A percentile compares a stretch with the other conserved stretches of the same genome.
phyloP scores from a whole-genome alignment of 35 echinoderm and acorn worm genomes.

The Ophiothrix spiculata region DNA sequence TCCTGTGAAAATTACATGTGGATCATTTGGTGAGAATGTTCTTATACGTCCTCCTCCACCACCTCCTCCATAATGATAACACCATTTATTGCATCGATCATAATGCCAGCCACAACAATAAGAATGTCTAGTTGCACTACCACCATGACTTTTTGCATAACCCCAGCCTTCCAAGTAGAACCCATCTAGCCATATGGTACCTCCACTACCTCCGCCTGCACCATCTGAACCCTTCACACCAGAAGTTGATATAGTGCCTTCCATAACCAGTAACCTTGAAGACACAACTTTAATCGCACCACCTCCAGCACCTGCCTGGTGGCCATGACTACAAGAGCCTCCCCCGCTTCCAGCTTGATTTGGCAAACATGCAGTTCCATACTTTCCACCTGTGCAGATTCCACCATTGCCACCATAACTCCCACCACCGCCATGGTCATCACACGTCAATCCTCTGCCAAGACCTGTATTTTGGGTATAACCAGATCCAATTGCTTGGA shows the following conservation, averaged over 20 bases:
- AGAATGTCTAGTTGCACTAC: constrained; percentile 18
- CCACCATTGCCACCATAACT: constrained; percentile 27
- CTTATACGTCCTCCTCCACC: constrained; percentile 62
- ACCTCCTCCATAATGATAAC: constrained; percentile 61
- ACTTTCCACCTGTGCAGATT: not conserved
- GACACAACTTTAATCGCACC: constrained; percentile 51
- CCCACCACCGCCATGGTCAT: constrained; percentile 21
- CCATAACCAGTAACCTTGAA: constrained; percentile 30
- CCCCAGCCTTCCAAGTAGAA: constrained; percentile 72
- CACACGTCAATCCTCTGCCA: constrained; percentile 22
- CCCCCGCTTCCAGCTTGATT: constrained; percentile 70
- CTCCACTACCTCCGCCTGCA: constrained; percentile 77
- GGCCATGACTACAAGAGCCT: not conserved
- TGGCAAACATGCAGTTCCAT: constrained; percentile 57
- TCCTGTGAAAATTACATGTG: constrained; percentile 23
- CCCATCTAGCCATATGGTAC: constrained; percentile 77
- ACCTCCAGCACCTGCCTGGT: constrained; percentile 49
- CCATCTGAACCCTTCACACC: constrained; percentile 13
- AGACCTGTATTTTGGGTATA: constrained; percentile 38
- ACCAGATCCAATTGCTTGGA: constrained; percentile 47
- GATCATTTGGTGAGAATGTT: constrained; percentile 46
- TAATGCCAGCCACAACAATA: not conserved
- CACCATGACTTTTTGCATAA: constrained; percentile 40
- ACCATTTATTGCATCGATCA: not conserved
- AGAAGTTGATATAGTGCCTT: constrained; percentile 41